Conservation (phyloP, 30 jellyfish, hydroid and myxozoan genomes). For the Cassiopea andromeda region DNA sequence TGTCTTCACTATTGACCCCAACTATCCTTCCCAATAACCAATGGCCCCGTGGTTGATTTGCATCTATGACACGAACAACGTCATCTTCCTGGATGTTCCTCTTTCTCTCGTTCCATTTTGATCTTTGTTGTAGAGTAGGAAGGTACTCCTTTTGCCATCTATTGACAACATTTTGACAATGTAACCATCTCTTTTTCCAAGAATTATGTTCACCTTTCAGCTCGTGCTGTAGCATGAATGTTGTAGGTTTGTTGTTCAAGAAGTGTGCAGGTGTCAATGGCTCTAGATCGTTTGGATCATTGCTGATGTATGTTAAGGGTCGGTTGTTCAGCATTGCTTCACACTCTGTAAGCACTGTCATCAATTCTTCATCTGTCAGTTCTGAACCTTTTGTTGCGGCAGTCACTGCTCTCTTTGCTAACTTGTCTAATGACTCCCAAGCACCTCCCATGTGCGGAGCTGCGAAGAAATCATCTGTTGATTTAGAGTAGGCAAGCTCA, state of each 20-base stretch:
- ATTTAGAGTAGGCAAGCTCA: constrained; percentile 21
- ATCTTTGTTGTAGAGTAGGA: constrained; percentile 28
- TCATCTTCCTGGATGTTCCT: constrained; percentile 27
- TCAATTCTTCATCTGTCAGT: constrained; percentile 28
- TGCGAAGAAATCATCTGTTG: constrained; percentile 43
- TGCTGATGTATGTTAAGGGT: constrained; percentile 32
- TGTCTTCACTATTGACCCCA: constrained; percentile 31
- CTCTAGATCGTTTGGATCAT: constrained; percentile 30
- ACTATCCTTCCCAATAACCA: constrained; percentile 45
- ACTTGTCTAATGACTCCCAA: constrained; percentile 40
- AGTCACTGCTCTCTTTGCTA: constrained; percentile 35
- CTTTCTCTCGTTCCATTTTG: constrained; percentile 34
- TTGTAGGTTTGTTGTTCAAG: background rate
- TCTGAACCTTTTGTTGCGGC: constrained; percentile 23
- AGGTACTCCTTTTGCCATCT: constrained; percentile 38
- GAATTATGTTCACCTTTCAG: background rate
- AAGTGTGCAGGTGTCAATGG: constrained; percentile 45
- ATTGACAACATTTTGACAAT: constrained; percentile 26
- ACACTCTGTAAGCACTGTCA: constrained; percentile 35
- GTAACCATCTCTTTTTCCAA: constrained; percentile 7
- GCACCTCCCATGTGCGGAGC: constrained; percentile 54
- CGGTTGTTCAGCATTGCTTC: constrained; percentile 47
- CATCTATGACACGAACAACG: constrained; percentile 35
- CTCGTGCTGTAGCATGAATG: constrained; percentile 31
- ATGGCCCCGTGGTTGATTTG: constrained; percentile 39